These are phyloP conservation scores for Uloborus plumipes DNA, from an alignment of 2,888 invertebrate genomes.

Conservation along the genomic window DNA sequence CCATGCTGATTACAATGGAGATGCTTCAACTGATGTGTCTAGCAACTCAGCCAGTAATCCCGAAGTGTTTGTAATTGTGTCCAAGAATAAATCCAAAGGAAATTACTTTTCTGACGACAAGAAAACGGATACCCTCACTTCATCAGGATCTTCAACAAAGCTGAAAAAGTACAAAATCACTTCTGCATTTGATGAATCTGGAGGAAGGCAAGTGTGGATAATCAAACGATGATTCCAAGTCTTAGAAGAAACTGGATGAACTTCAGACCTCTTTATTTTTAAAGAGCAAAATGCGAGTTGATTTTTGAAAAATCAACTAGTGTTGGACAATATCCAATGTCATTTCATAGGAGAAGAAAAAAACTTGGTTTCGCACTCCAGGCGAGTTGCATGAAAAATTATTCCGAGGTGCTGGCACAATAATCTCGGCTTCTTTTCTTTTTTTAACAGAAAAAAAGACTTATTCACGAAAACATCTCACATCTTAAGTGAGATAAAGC, in stretches of 20 bases:
- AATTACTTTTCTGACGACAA: slow-evolving; percentile 37
- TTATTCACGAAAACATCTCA: too few relatives aligned
- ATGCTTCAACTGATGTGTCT: slow-evolving; percentile 38
- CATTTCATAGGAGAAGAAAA: too few relatives aligned
- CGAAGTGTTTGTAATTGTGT: slow-evolving; percentile 53
- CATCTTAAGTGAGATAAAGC: too few relatives aligned
- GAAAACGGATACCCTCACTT: slow-evolving; percentile 11
- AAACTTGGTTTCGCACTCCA: too few relatives aligned
- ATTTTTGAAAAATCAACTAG: too few relatives aligned
- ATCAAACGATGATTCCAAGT: slow-evolving; percentile 34
- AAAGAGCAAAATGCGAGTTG: too few relatives aligned
- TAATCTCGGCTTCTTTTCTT: neutral
- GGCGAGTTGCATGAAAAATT: too few relatives aligned
- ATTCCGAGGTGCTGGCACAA: slow-evolving; percentile 40
- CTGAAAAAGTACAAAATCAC: slow-evolving; percentile 58
- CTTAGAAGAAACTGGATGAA: too few relatives aligned
- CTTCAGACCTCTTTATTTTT: too few relatives aligned
- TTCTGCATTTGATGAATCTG: slow-evolving; percentile 47
- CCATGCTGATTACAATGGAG: slow-evolving; percentile 25
- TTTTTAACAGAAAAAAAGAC: too few relatives aligned
- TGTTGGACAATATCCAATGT: too few relatives aligned
- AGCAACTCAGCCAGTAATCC: slow-evolving; percentile 21
- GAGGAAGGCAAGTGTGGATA: slow-evolving; percentile 56
- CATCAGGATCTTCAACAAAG: slow-evolving; percentile 30
- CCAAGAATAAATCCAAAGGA: slow-evolving; percentile 39